Conservation (phyloP, 1,140 invertebrate genomes). For the Pseudachorutes palmiensis region DNA sequence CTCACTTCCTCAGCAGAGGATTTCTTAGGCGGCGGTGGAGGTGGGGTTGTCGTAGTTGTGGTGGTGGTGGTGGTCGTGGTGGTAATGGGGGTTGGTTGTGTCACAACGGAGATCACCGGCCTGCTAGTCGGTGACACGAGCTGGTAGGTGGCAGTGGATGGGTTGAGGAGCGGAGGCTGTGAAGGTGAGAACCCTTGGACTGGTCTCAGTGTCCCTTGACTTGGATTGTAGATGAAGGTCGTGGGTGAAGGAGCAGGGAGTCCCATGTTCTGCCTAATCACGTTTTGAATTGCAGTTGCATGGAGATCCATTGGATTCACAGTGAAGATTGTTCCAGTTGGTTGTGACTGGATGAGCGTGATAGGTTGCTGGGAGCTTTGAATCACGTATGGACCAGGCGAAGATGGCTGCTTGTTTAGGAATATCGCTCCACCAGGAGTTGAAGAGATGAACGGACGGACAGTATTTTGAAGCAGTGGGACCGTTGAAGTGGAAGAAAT, state of each 20-base stretch:
- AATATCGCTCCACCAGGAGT: constrained; percentile 21
- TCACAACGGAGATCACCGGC: neutral
- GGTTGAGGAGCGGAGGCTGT: neutral
- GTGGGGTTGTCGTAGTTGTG: neutral
- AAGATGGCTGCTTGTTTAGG: neutral
- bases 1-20: neutral
- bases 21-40: neutral
- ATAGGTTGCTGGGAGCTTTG: neutral
- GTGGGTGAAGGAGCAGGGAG: neutral
- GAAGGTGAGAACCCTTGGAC: neutral
- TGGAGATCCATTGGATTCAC: constrained; percentile 15
- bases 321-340: constrained; percentile 8
- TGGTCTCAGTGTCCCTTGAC: neutral
- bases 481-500: neutral
- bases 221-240: neutral
- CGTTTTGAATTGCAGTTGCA: constrained; percentile 26
- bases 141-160: constrained; percentile 1
- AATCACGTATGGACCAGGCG: constrained; percentile 18
- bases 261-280: constrained; percentile 21
- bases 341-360: constrained; percentile 4
- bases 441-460: constrained; percentile 10
- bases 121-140: constrained; percentile 12
- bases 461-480: neutral
- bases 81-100: neutral
- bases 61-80: neutral